A percentile compares a stretch with the other conserved stretches of the same genome.
These are phyloP conservation scores for Miichthys miiuy DNA, from an alignment of 2,797 vertebrate species.

Conservation along the genomic window DNA sequence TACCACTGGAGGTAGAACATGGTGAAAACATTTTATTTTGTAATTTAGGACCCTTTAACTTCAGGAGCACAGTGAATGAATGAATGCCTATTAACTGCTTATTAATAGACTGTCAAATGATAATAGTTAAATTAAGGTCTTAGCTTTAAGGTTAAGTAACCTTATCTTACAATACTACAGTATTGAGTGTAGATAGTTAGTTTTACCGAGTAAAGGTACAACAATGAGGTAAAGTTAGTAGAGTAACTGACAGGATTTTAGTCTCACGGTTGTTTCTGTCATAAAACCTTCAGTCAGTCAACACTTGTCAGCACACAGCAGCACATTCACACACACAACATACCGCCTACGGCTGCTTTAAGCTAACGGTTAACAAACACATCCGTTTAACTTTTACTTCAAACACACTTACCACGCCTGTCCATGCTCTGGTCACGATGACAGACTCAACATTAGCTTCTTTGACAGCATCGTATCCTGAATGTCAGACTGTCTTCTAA, in stretches of 20 bases:
- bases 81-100: no score
- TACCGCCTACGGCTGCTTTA: not conserved
- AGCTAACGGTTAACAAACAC: conserved; percentile 42
- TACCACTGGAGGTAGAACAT: no score
- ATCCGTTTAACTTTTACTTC: not conserved
- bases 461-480: not conserved
- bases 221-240: not conserved
- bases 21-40: not conserved
- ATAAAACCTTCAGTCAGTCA: no score
- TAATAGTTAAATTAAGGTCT: not conserved
- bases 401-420: conserved; percentile 52
- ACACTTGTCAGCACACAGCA: not conserved
- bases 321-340: not conserved
- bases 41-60: not conserved
- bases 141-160: not conserved
- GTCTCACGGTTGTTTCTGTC: no score
- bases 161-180: no score
- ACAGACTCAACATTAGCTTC: conserved; percentile 1
- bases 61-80: no score
- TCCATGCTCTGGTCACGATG: conserved; percentile 54
- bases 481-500: not conserved
- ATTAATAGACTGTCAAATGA: not conserved
- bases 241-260: not conserved
- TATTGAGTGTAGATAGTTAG: not conserved
- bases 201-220: not conserved